Percentiles rank a stretch among this genome's conserved stretches.
Conservation (phyloP, 2,797 vertebrate genomes). For the Clarias laeviceps region DNA sequence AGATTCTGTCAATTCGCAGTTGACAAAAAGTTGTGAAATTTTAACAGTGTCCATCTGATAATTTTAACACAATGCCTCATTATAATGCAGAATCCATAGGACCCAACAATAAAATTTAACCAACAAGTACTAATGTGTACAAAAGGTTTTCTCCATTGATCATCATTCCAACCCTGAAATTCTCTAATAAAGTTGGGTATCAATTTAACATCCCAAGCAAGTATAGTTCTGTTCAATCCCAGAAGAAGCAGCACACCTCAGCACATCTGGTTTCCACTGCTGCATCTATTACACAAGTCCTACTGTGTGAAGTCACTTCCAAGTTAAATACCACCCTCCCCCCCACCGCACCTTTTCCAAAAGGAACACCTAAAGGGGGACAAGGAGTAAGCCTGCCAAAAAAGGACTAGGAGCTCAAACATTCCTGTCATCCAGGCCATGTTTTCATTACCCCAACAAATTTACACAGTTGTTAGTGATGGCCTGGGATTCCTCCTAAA, state of each 20-base stretch:
- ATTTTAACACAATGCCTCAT: not conserved
- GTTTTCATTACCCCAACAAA: constrained; percentile 87
- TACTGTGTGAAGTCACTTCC: constrained; percentile 77
- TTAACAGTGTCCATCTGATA: not conserved
- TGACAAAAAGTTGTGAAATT: not conserved
- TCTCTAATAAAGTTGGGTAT: constrained; percentile 11
- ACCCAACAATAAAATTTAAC: not conserved
- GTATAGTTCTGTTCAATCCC: constrained; percentile 34
- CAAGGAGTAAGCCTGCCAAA: constrained; percentile 65
- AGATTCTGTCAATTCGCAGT: not conserved
- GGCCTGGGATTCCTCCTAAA: constrained; percentile 78
- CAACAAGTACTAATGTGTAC: not conserved
- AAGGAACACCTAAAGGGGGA: constrained; percentile 77
- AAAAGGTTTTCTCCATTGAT: not conserved
- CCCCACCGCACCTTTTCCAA: constrained; percentile 28
- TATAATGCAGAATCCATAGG: not conserved
- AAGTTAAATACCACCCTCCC: constrained; percentile 80
- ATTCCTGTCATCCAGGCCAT: constrained; percentile 75
- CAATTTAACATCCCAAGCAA: constrained; percentile 22
- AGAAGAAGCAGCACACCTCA: constrained; percentile 68
- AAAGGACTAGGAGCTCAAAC: constrained; percentile 73
- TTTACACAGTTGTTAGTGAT: constrained; percentile 84
- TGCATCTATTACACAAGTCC: constrained; percentile 62
- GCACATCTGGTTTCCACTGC: constrained; percentile 69
- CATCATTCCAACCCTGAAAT: constrained; percentile 1